Conservation (phyloP, 2,888 invertebrate genomes). For the Tridacna gigas region DNA sequence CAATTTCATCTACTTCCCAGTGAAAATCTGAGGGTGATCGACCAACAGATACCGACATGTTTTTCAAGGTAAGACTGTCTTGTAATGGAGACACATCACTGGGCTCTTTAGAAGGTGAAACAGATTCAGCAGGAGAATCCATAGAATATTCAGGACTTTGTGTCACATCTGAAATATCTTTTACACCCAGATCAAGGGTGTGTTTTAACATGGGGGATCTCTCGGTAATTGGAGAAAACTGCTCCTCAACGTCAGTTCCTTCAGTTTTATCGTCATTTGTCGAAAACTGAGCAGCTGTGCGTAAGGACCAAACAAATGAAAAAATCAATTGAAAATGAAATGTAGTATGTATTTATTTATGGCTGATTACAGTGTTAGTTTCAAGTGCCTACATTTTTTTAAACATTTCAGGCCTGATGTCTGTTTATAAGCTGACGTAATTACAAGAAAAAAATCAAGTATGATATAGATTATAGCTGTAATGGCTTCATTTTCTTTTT, state of each 20-base stretch:
- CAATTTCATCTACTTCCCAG: conserved; percentile 60
- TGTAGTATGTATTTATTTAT: no score
- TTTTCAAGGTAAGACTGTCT: conserved; percentile 65
- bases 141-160: conserved; percentile 64
- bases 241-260: conserved; percentile 82
- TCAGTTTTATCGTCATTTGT: conserved; percentile 82
- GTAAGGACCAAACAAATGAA: conserved; percentile 6
- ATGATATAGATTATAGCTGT: no score
- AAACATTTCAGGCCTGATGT: no score
- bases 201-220: conserved; percentile 78
- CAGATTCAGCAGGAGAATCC: conserved; percentile 71
- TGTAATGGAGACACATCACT: conserved; percentile 76
- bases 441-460: no score
- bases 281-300: conserved; percentile 52
- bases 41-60: conserved; percentile 77
- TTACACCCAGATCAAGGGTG: conserved; percentile 81
- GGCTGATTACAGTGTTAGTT: no score
- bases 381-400: no score
- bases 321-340: not conserved
- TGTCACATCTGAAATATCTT: conserved; percentile 21
- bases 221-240: conserved; percentile 78
- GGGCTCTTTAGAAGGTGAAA: conserved; percentile 63
- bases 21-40: conserved; percentile 80
- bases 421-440: no score
- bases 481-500: no score